Evolutionary conservation across 1,140 invertebrate species (phyloP).

Genomic region (Copidosoma floridanum): DNA sequence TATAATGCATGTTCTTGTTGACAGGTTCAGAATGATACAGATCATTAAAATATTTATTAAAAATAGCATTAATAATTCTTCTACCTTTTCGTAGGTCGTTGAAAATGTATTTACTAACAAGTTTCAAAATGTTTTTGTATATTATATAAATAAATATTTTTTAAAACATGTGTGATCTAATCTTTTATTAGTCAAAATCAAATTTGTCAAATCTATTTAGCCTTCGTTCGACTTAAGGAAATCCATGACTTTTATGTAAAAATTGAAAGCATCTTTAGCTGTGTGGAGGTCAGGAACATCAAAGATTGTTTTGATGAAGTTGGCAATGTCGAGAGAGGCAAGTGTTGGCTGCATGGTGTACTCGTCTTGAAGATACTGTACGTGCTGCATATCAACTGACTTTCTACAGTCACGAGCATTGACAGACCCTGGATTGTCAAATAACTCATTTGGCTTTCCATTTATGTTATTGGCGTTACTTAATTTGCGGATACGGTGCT

Average conservation of each 20-base stretch:
- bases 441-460: not conserved
- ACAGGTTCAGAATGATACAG: no score
- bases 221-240: not conserved
- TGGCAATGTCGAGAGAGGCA: not conserved
- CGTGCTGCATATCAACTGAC: not conserved
- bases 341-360: not conserved
- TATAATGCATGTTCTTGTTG: no score
- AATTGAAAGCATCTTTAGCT: not conserved
- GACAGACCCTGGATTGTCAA: not conserved
- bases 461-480: not conserved
- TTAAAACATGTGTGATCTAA: no score
- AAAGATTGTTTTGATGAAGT: not conserved
- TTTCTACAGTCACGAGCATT: not conserved
- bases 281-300: not conserved
- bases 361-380: no score
- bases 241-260: not conserved
- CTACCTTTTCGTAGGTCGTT: no score
- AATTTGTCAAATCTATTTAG: no score
- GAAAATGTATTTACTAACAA: no score
- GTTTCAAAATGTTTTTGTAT: no score
- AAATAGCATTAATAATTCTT: no score
- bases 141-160: no score
- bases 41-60: no score
- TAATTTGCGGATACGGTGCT: constrained; percentile 2
- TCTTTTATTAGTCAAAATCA: no score